Base-by-base conservation (phyloP, 2,113 vertebrate genomes). In the Clarias gariepinus region DNA sequence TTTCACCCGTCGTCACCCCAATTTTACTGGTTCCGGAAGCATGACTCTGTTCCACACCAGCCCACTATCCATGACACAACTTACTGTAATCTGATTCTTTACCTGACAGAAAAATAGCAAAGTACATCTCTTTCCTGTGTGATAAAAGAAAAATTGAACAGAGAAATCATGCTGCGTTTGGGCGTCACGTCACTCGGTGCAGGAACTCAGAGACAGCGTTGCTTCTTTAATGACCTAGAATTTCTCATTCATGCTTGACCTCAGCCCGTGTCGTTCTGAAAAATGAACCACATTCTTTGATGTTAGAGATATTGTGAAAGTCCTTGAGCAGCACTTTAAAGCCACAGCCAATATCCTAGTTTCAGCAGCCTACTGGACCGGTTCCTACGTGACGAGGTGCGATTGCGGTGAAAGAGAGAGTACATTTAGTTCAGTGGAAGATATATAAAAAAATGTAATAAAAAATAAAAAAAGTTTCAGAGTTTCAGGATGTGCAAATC, bases 21-120 rank as follows among this genome's bases (percentile, higher is more conserved):
- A 33, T 74, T 82, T n/a, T 64, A 71, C 8, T 78, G 30, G 60
- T 53, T 82, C 52, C 80, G 69, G 80, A 87, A 82, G 86, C 47
- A 77, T 82, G 86, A 82, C 80, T 83, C 69, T 76, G 86, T 87
- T 87, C 80, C 86, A 87, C 86, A 63, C 55, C 86, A 82, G 80
- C 86, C 85, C 71, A 82, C 86, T 76, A 82, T 82, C 84, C 80
- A 66, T 87, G 68, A 87, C 86, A 82, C 47, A 28, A 83, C 66
- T 87, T 87, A 87, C 86, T 82, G 86, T 87, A 87, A 87, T 55
- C 57, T 64, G 80, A 58, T 64, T 76, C 63, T 74, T 86, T 76
- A 76, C 61, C 30, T 87, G 86, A 73, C 81, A 55, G 86, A n/a
- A 87, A 76, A 76, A 73, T 28, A 87, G 18, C 28, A 52, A 28